Percentiles rank a stretch among this genome's conserved stretches.
Conservation (phyloP, 2,888 invertebrate genomes). For the Macrophya alboannulata region DNA sequence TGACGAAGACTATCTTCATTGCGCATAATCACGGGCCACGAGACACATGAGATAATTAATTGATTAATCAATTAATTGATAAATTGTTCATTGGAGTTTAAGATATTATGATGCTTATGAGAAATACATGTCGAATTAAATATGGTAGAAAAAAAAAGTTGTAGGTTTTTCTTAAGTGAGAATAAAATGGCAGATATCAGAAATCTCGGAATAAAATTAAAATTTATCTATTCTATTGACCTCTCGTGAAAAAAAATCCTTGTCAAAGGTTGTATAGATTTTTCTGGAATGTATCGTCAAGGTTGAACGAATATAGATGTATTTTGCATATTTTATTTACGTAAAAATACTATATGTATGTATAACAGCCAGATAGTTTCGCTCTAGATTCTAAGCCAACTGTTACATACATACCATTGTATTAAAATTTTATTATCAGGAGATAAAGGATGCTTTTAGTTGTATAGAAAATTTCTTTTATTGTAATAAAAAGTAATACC, state of each 20-base stretch:
- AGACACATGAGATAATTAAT: not conserved
- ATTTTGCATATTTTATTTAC: not conserved
- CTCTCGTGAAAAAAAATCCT: constrained; percentile 32
- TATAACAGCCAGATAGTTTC: not conserved
- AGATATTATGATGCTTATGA: not conserved
- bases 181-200: not conserved
- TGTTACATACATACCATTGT: not conserved
- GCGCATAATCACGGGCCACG: not conserved
- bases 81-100: not conserved
- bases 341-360: not conserved
- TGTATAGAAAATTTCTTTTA: not conserved
- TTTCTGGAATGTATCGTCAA: constrained; percentile 1
- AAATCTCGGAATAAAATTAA: constrained; percentile 16
- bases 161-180: not conserved
- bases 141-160: not conserved
- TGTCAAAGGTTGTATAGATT: constrained; percentile 3
- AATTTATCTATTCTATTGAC: not conserved
- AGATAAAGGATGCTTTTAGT: not conserved
- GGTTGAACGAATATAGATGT: not conserved
- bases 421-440: not conserved
- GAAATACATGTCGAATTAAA: not conserved
- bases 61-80: constrained; percentile 8
- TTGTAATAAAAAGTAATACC: not conserved
- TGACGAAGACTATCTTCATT: not conserved
- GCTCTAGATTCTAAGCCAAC: not conserved